These are phyloP conservation scores for Nanorana parkeri DNA, from an alignment of 2,113 vertebrate genomes.

Conservation along the genomic window DNA sequence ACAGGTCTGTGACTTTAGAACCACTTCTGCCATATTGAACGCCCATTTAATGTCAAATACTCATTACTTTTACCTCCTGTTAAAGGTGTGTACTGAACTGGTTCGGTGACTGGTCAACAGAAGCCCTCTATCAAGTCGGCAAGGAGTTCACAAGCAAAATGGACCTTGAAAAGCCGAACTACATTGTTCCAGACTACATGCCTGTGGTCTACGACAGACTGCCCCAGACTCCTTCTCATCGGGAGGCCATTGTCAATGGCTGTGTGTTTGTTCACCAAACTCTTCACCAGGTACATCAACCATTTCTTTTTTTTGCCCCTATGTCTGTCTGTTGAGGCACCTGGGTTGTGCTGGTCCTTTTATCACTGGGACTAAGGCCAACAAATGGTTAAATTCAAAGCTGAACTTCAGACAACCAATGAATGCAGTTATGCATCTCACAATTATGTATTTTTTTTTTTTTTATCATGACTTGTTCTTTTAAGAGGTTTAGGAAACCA, in stretches of 20 bases:
- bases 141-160: slow-evolving; percentile 99
- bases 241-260: slow-evolving; percentile 96
- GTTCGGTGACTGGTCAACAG: slow-evolving; percentile 99
- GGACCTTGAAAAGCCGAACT: slow-evolving; percentile 98
- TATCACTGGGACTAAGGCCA: no score
- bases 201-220: slow-evolving; percentile 93
- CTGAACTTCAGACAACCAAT: no score
- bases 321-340: no score
- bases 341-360: no score
- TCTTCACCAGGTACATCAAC: slow-evolving; percentile 87
- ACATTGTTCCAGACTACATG: slow-evolving; percentile 97
- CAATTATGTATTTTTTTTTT: no score
- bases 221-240: slow-evolving; percentile 89
- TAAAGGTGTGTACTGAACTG: slow-evolving; percentile 96
- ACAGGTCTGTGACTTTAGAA: slow-evolving; percentile 77
- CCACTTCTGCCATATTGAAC: not conserved
- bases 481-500: no score
- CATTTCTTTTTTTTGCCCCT: no score
- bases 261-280: slow-evolving; percentile 98
- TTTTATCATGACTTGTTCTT: no score
- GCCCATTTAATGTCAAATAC: no score
- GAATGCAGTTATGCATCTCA: no score
- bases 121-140: slow-evolving; percentile 95
- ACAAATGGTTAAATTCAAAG: no score
- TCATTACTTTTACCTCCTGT: not conserved